Evolutionary conservation across 35 echinoderm and acorn worm genomes (phyloP).

Genomic region (Nesometra sesokonis): DNA sequence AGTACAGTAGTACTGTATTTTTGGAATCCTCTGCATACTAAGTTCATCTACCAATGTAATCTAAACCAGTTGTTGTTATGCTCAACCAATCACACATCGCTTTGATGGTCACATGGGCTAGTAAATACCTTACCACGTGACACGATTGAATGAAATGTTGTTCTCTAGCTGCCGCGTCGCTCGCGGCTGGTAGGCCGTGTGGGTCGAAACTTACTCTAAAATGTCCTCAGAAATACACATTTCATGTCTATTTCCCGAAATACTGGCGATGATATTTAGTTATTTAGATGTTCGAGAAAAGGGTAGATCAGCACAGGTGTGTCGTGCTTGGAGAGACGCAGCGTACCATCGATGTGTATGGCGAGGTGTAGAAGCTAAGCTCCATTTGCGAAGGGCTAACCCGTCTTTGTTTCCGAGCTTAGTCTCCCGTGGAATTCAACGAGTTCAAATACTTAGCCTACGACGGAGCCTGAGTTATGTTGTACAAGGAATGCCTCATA

Average conservation of each 20-base stretch:
- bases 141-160: neutral
- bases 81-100: neutral
- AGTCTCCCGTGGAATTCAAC: slow-evolving; percentile 66
- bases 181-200: neutral
- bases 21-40: neutral
- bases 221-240: slow-evolving; percentile 55
- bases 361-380: slow-evolving; percentile 96
- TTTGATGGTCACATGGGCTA: neutral
- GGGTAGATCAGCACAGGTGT: slow-evolving; percentile 87
- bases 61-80: neutral
- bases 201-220: neutral
- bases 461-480: slow-evolving; percentile 87
- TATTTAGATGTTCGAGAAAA: slow-evolving; percentile 97
- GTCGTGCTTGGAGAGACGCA: slow-evolving; percentile 84
- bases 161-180: neutral
- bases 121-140: neutral
- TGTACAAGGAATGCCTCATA: slow-evolving; percentile 89
- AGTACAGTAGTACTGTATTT: too few species aligned
- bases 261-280: slow-evolving; percentile 94
- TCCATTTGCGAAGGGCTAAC: slow-evolving; percentile 72
- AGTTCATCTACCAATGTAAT: neutral
- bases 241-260: slow-evolving; percentile 96
- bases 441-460: slow-evolving; percentile 95
- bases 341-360: slow-evolving; percentile 95
- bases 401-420: slow-evolving; percentile 96